phyloP scores from a whole-genome alignment of 1,140 invertebrate species.

The Eulimnadia texana region DNA sequence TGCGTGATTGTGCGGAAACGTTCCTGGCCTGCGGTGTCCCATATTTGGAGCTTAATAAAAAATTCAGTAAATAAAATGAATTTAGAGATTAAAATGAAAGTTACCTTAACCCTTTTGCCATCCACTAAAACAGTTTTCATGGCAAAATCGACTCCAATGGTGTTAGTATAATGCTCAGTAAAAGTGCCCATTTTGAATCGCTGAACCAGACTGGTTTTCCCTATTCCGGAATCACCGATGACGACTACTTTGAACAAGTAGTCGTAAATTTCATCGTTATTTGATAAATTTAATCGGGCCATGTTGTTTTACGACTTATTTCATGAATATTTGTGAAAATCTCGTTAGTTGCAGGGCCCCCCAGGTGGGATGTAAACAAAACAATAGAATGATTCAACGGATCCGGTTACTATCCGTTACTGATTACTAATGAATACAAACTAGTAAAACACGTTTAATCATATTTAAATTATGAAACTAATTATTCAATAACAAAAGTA shows the following conservation, averaged over 20 bases:
- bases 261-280: slow-evolving; percentile 51
- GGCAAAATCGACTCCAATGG: slow-evolving; percentile 91
- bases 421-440: too few relatives aligned
- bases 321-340: too few relatives aligned
- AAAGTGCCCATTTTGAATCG: slow-evolving; percentile 86
- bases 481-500: too few relatives aligned
- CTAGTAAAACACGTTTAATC: too few relatives aligned
- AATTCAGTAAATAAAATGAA: slow-evolving; percentile 6
- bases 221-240: slow-evolving; percentile 68
- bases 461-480: too few relatives aligned
- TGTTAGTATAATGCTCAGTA: slow-evolving; percentile 81
- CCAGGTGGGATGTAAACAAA: too few relatives aligned
- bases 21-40: slow-evolving; percentile 43
- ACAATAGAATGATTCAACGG: too few relatives aligned
- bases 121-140: slow-evolving; percentile 90
- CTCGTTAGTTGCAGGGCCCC: too few relatives aligned
- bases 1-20: slow-evolving; percentile 42
- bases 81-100: slow-evolving; percentile 12
- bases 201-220: slow-evolving; percentile 77
- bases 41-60: slow-evolving; percentile 57
- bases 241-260: slow-evolving; percentile 70
- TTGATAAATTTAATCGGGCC: slow-evolving; percentile 43
- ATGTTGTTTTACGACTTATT: too few relatives aligned
- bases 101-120: slow-evolving; percentile 82
- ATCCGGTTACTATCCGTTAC: too few relatives aligned